A percentile compares a stretch with the other conserved stretches of the same genome.
These are phyloP conservation scores for Willowsia nigromaculata DNA, from an alignment of 2,888 invertebrate species.

Conservation along the genomic window DNA sequence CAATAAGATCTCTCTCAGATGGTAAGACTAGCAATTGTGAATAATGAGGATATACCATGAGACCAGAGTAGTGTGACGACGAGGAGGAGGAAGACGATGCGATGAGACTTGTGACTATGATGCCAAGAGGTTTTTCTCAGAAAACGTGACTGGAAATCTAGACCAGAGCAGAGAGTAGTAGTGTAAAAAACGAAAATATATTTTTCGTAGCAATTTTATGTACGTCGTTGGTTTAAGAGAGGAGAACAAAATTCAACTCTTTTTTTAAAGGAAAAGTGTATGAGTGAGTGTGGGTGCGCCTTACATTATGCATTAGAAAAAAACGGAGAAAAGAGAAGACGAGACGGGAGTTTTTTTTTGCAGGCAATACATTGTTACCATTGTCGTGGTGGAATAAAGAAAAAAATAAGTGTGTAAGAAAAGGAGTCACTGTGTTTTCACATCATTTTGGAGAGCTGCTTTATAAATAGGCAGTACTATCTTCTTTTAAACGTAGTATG, in stretches of 20 bases:
- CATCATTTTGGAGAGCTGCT: neutral
- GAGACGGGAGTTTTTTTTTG: neutral
- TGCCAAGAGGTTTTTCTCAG: slow-evolving; percentile 51
- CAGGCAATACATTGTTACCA: neutral
- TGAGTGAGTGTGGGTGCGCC: neutral
- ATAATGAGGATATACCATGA: neutral
- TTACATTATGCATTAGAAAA: slow-evolving; percentile 12
- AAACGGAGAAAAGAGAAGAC: neutral
- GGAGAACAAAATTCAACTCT: neutral
- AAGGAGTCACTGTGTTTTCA: neutral
- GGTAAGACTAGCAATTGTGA: neutral
- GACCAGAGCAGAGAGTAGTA: neutral
- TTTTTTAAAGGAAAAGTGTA: neutral
- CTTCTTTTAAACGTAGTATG: no score
- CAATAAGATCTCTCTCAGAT: neutral
- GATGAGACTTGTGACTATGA: slow-evolving; percentile 17
- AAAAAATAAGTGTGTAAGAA: neutral
- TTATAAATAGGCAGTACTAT: no score
- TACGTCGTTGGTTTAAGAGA: neutral
- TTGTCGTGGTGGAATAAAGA: neutral
- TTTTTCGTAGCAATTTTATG: neutral
- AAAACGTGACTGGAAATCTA: slow-evolving; percentile 62
- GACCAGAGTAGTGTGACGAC: neutral
- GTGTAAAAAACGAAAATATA: neutral
- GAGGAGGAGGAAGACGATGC: neutral